Conservation (phyloP, 30 jellyfish, hydroid and myxozoan species). For the Chrysaora quinquecirrha region DNA sequence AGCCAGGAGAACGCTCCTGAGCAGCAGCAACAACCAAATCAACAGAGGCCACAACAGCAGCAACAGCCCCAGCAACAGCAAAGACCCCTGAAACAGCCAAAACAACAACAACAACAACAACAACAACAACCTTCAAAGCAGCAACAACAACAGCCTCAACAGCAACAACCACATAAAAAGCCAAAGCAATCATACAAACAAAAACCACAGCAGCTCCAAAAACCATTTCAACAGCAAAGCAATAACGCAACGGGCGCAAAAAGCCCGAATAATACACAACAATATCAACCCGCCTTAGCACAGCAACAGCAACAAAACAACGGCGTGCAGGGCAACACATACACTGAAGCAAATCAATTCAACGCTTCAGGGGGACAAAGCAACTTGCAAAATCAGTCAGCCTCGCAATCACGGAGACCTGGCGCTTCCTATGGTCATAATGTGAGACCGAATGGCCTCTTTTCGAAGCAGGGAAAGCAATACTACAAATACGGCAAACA, state of each 20-base stretch:
- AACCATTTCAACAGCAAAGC: background rate
- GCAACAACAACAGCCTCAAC: slow-evolving; percentile 12
- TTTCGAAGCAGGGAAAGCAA: slow-evolving; percentile 11
- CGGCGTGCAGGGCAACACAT: background rate
- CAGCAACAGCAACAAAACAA: slow-evolving; percentile 29
- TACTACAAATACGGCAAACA: background rate
- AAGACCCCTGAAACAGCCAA: background rate
- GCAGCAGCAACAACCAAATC: slow-evolving; percentile 24
- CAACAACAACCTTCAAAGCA: slow-evolving; percentile 16
- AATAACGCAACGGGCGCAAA: background rate
- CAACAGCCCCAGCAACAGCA: slow-evolving; percentile 9
- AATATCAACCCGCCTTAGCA: background rate
- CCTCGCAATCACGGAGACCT: slow-evolving; percentile 18
- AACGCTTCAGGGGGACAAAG: slow-evolving; percentile 78
- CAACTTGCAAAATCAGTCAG: slow-evolving; percentile 58
- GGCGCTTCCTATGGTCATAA: slow-evolving; percentile 12
- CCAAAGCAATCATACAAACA: background rate
- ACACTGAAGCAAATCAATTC: slow-evolving; percentile 38
- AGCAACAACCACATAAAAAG: slow-evolving; percentile 16
- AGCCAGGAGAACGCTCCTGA: background rate
- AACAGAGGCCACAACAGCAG: slow-evolving; percentile 10
- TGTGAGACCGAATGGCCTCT: background rate
- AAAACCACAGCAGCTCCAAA: slow-evolving; percentile 2
- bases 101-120: slow-evolving; percentile 1
- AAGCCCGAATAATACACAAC: background rate